Base-by-base conservation (phyloP, 2,797 vertebrate genomes). In the Girardinus metallicus region DNA sequence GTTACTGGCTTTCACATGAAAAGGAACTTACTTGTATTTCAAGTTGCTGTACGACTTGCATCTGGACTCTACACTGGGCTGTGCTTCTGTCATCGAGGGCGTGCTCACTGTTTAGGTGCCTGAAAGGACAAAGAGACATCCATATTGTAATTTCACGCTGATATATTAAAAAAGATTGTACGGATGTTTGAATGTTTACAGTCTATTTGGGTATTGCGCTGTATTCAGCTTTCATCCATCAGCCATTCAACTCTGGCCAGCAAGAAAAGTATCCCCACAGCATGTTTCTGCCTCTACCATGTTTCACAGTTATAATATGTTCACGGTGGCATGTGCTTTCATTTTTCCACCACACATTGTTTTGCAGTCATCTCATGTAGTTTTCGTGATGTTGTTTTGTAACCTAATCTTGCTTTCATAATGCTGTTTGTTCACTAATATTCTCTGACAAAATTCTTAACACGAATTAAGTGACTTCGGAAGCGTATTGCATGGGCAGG, bases 51-150 rank as follows among this genome's bases (percentile, higher is more conserved):
- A 99, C 98, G 83, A 99, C 98, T 88, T 99, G 98, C 98, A 99
- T 99, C 94, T 99, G 98, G 90, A 99, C 98, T 90, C 98, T 95
- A 93, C 98, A 99, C 93, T 99, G 98, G 87, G 98, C 98, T 29
- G 98, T 99, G 95, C 98, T 99, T 91, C 98, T 96, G 93, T 99
- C 98, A 62, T 99, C 98, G 80, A 99, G 95, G 34, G 98, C 98
- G 15, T 99, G 98, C 89, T 99, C 98, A 89, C 94, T 99, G 96
- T 99, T 99, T 97, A 99, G 97, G 96, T 99, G 98, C 97, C 98
- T 99, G 86, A 43, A 87, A 64, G 60, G 80, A 80, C 4, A 75
- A n/a, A 66, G 0, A 73, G 4, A 70, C 8, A 62, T 0, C 12
- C 11, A 60, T 5, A 57, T 12, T 76, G 29, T 55, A 3, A 71